These are phyloP conservation scores for Acrobeloides nanus DNA, from an alignment of 2,888 invertebrate species.

Conservation along the genomic window DNA sequence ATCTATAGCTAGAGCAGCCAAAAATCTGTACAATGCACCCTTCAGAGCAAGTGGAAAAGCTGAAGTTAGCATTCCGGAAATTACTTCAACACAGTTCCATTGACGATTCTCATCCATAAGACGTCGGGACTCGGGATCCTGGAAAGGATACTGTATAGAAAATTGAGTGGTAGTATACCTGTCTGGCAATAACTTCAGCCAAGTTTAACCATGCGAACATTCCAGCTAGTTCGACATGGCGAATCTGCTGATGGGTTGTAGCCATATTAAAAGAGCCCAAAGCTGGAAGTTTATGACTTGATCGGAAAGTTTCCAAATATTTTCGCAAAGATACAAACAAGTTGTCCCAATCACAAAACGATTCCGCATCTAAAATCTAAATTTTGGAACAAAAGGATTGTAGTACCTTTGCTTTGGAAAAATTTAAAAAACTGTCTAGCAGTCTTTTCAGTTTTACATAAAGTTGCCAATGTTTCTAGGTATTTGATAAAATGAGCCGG, in stretches of 20 bases:
- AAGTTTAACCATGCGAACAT: conserved; percentile 23
- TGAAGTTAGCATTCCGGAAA: conserved; percentile 15
- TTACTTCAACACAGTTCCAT: conserved; percentile 22
- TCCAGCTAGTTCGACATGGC: conserved; percentile 15
- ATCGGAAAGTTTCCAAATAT: conserved; percentile 24
- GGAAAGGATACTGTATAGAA: neutral
- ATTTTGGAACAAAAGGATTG: neutral
- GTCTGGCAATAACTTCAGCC: conserved; percentile 14
- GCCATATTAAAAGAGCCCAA: neutral
- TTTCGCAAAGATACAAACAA: conserved; percentile 21
- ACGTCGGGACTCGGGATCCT: conserved; percentile 23
- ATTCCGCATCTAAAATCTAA: neutral
- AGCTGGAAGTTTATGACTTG: neutral
- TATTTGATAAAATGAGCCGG: conserved; percentile 17
- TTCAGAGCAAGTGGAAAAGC: conserved; percentile 23
- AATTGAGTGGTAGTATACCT: neutral
- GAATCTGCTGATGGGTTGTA: conserved; percentile 14
- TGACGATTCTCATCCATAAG: conserved; percentile 14
- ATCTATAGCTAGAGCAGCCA: conserved; percentile 33
- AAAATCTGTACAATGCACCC: conserved; percentile 30
- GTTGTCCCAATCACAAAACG: conserved; percentile 16
- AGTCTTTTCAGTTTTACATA: conserved; percentile 14
- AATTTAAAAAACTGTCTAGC: conserved; percentile 8
- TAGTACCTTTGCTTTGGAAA: neutral
- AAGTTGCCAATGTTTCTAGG: conserved; percentile 14